Conservation (phyloP, 1,140 invertebrate genomes). For the Drosophila melanica region DNA sequence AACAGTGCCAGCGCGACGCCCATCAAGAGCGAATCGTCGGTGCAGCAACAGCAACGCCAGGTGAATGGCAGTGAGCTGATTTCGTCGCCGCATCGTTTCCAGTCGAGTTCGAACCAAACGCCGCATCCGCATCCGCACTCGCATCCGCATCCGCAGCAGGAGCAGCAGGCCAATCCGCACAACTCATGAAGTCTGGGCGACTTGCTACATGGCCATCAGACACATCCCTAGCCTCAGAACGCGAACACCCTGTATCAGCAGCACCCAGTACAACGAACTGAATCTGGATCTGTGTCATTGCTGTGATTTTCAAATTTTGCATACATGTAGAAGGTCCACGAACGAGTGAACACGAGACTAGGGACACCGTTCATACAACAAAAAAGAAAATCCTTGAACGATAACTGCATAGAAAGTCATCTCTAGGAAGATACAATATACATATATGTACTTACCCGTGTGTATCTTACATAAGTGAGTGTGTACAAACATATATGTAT, state of each 20-base stretch:
- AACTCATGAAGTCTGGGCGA: constrained; percentile 87
- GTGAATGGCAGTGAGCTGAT: constrained; percentile 87
- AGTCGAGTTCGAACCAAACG: not conserved
- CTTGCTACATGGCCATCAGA: not conserved
- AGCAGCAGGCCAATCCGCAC: constrained; percentile 70
- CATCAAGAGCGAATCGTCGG: constrained; percentile 83
- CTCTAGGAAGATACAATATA: not conserved
- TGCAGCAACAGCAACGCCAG: constrained; percentile 82
- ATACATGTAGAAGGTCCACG: not conserved
- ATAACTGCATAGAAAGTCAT: not conserved
- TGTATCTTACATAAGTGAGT: not conserved
- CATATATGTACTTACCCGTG: not conserved
- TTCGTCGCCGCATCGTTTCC: constrained; percentile 86
- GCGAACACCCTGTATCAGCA: constrained; percentile 3
- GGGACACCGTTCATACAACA: too few species aligned
- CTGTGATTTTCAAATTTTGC: not conserved
- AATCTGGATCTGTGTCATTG: constrained; percentile 15
- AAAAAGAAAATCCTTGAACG: not conserved
- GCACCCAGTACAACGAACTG: constrained; percentile 36
- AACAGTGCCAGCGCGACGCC: constrained; percentile 9
- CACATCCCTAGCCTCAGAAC: not conserved
- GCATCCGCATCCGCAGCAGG: constrained; percentile 84
- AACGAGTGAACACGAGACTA: not conserved
- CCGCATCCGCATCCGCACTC: constrained; percentile 83
- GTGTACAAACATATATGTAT: not conserved